Base-by-base conservation (phyloP, 2,797 vertebrate species). In the Kryptolebias ocellatus region DNA sequence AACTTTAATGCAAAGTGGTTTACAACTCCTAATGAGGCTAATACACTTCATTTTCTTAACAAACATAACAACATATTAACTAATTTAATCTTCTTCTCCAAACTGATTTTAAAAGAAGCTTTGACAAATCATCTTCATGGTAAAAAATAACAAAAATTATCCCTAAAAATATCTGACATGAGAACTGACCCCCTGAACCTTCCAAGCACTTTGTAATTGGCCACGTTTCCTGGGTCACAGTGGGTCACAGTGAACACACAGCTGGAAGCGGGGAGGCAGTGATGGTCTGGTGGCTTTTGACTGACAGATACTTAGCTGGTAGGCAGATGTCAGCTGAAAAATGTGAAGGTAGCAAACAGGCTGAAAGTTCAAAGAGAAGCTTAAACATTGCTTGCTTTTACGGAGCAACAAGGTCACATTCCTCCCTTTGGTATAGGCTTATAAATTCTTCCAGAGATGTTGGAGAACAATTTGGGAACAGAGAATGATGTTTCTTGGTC, bases 341-440 rank as follows among this genome's bases (percentile, higher is more conserved):
- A 68, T 52, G 60, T 47, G 51, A 37, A 73, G 63, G 68, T 45
- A 15, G 27, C 63, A 56, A 63, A 15, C 39, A 39, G 66, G 24
- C 69, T 55, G 58, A 53, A 72, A 34, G 60, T 74, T 88, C 62
- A 78, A 73, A 79, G 82, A 52, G 65, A 78, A 67, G 52, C 70
- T 76, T 28, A 59, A 60, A 44, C 56, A 52, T 69, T 66, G 37
- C 34, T 67, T 76, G 56, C 58, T 67, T 86, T 82, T 65, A 73
- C 72, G 51, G 71, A 58, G 67, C 75, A 70, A 50, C 37, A 57
- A 67, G 67, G 78, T 86, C 88, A 87, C 79, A 88, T 87, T 88
- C 81, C 69, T 81, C 42, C 20, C 69, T 28, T 56, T 64, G 15
- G 50, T 44, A 34, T 8, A 57, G 60, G 72, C 74, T 80, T 78